A percentile compares a stretch with the other conserved stretches of the same genome.
These are phyloP conservation scores for Scolopax bukidnonensis DNA, from an alignment of 2,797 vertebrate genomes.

Conservation along the genomic window DNA sequence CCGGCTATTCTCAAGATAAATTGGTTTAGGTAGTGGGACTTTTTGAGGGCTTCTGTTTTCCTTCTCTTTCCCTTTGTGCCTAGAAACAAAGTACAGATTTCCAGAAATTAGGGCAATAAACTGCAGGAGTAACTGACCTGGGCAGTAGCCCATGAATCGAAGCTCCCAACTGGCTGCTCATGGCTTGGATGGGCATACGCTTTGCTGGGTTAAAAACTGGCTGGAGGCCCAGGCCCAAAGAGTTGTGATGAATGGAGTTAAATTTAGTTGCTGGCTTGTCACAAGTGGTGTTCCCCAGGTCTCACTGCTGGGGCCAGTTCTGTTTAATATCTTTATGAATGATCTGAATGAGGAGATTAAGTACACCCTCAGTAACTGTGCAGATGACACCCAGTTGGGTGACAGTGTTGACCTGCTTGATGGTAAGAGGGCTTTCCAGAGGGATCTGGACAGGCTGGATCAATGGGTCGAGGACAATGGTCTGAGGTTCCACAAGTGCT, in stretches of 20 bases:
- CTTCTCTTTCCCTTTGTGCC: neutral
- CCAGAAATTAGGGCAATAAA: neutral
- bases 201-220: neutral
- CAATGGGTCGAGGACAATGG: neutral
- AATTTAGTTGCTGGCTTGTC: neutral
- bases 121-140: neutral
- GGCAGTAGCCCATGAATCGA: neutral
- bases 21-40: neutral
- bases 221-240: neutral
- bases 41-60: neutral
- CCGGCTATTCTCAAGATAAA: neutral
- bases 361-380: neutral
- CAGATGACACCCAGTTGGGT: neutral
- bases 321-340: neutral
- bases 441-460: neutral
- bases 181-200: neutral
- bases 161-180: neutral
- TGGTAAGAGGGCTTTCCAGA: neutral
- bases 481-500: neutral
- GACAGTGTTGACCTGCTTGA: neutral
- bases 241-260: neutral
- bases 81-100: neutral
- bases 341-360: neutral
- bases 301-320: neutral
- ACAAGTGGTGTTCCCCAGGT: neutral